A percentile compares a stretch with the other conserved stretches of the same genome.
These are phyloP conservation scores for Pandemis corylana DNA, from an alignment of 2,888 invertebrate genomes.

Conservation along the genomic window DNA sequence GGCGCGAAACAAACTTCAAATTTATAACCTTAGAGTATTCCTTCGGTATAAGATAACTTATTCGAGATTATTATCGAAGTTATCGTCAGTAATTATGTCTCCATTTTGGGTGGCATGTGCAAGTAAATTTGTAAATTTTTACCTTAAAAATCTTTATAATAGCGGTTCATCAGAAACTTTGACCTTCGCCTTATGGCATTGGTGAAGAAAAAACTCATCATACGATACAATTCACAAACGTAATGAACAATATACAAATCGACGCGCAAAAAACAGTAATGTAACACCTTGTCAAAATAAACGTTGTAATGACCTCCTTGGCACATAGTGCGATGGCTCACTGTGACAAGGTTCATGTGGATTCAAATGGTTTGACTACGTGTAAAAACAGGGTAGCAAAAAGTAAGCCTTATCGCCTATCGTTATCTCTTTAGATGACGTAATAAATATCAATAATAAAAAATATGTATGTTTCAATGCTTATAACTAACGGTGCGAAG, in stretches of 20 bases:
- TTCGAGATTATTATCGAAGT: neutral
- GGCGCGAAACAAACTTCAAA: too few relatives aligned
- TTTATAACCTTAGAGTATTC: too few relatives aligned
- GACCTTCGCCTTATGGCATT: neutral
- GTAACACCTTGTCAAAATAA: neutral
- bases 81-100: neutral
- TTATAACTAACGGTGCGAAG: too few relatives aligned
- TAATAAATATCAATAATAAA: neutral
- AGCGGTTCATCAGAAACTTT: neutral
- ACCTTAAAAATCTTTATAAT: neutral
- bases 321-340: neutral
- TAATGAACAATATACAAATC: neutral
- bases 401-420: neutral
- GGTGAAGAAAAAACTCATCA: neutral
- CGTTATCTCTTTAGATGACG: neutral
- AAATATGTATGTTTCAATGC: neutral
- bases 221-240: constrained; percentile 5
- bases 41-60: too few relatives aligned
- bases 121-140: neutral
- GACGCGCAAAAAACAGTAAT: neutral
- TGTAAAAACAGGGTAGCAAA: neutral
- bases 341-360: neutral
- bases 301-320: neutral
- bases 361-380: neutral
- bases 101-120: neutral